Evolutionary conservation across 2,113 vertebrate species (phyloP).

Genomic region (Jaculus jaculus): DNA sequence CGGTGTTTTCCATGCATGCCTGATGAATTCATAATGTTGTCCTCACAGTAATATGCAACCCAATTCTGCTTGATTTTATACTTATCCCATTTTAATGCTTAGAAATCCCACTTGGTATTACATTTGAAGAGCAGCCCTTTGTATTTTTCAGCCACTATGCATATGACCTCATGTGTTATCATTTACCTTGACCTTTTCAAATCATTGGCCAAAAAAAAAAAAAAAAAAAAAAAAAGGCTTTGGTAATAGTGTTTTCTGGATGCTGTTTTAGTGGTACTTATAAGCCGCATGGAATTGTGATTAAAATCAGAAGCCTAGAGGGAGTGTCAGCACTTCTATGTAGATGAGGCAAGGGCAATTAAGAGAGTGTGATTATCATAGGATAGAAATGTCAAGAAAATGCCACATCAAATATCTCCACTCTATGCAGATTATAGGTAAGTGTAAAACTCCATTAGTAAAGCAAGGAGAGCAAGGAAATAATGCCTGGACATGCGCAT

Average conservation of each 20-base stretch:
- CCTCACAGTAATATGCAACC: background rate
- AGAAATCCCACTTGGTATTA: constrained; percentile 6
- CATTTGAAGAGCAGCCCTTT: constrained; percentile 3
- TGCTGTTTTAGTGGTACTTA: background rate
- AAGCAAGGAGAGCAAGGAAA: background rate
- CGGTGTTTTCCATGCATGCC: constrained; percentile 1
- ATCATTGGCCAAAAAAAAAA: background rate
- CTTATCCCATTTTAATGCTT: constrained; percentile 21
- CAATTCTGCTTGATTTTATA: background rate
- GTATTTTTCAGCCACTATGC: background rate
- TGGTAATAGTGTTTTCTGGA: background rate
- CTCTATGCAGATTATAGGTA: constrained; percentile 25
- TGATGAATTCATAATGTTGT: constrained; percentile 9
- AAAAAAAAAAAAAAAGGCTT: background rate
- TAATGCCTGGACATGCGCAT: background rate
- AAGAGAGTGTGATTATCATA: constrained; percentile 47
- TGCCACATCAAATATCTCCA: constrained; percentile 17
- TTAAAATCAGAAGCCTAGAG: constrained; percentile 53
- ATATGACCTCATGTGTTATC: background rate
- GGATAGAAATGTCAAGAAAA: constrained; percentile 65
- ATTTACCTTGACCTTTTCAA: constrained; percentile 49
- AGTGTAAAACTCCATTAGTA: constrained; percentile 48
- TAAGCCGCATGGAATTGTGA: background rate
- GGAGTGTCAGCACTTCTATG: background rate
- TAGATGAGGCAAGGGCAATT: constrained; percentile 54